Evolutionary conservation across 1,140 invertebrate genomes (phyloP).

Genomic region (Planococcus citri): DNA sequence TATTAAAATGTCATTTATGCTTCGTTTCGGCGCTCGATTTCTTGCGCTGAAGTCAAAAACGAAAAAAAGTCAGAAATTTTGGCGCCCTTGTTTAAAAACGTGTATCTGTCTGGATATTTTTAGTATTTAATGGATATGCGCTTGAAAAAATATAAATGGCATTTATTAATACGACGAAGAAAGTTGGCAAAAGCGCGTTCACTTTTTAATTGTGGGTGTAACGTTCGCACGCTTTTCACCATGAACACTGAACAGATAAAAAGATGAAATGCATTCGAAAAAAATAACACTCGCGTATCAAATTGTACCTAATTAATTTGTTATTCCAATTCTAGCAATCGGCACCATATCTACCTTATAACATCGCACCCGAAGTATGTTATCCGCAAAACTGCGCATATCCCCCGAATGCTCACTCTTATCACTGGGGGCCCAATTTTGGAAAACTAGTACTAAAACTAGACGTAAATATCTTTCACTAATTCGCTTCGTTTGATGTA

Average conservation of each 20-base stretch:
- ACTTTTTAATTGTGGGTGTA: too few relatives aligned
- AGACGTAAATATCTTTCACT: slow-evolving; percentile 17
- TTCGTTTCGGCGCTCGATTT: background rate
- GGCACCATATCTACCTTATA: slow-evolving; percentile 13
- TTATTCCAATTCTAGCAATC: slow-evolving; percentile 10
- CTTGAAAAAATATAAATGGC: slow-evolving; percentile 1
- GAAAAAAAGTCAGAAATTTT: background rate
- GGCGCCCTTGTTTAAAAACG: too few relatives aligned
- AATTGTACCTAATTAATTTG: background rate
- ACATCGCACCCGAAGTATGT: slow-evolving; percentile 14
- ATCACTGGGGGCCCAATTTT: slow-evolving; percentile 13
- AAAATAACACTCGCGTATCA: too few relatives aligned
- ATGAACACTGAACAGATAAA: too few relatives aligned
- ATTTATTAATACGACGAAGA: background rate
- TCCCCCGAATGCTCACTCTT: slow-evolving; percentile 5
- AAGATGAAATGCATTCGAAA: too few relatives aligned
- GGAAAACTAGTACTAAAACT: slow-evolving; percentile 14
- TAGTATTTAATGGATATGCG: too few relatives aligned
- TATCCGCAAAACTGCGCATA: slow-evolving; percentile 14
- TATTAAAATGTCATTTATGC: background rate
- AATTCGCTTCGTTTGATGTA: slow-evolving; percentile 5
- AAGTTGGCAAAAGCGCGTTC: too few relatives aligned
- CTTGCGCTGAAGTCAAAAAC: background rate
- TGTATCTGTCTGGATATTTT: too few relatives aligned
- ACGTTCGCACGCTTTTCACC: too few relatives aligned